Evolutionary conservation across 2,113 vertebrate genomes (phyloP).

Genomic region (Tenebrosternarchus preto): DNA sequence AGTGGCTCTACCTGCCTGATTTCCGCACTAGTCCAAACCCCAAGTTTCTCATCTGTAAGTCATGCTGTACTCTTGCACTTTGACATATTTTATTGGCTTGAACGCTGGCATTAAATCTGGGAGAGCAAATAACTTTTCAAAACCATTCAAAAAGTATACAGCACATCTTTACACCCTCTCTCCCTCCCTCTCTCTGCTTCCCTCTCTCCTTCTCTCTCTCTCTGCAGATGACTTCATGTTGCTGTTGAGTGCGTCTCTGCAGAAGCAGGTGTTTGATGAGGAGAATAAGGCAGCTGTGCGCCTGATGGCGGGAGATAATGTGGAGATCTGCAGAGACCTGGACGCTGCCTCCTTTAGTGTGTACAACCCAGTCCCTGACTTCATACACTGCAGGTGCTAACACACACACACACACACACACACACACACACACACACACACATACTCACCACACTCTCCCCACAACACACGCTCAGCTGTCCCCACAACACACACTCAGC

Average conservation of each 20-base stretch:
- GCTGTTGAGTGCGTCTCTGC: conserved; percentile 91
- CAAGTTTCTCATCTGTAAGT: conserved; percentile 92
- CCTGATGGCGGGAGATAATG: conserved; percentile 97
- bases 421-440: conserved; percentile 8
- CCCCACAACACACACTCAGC: too few species aligned
- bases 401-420: not conserved
- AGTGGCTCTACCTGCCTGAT: conserved; percentile 96
- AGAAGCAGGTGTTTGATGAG: conserved; percentile 95
- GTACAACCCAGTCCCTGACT: conserved; percentile 96
- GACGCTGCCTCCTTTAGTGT: conserved; percentile 95
- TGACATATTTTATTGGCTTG: not conserved
- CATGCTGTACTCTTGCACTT: not conserved
- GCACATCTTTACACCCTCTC: too few species aligned
- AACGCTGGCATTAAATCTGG: not conserved
- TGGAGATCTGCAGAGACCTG: conserved; percentile 96
- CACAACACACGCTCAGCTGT: not conserved
- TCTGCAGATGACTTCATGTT: conserved; percentile 92
- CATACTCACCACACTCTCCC: not conserved
- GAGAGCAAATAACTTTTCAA: not conserved
- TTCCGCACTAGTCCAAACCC: conserved; percentile 85
- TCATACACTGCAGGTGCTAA: conserved; percentile 92
- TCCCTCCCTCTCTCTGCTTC: not conserved
- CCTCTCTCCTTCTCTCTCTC: not conserved
- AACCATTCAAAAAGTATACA: not conserved
- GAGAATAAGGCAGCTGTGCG: conserved; percentile 95